These are phyloP conservation scores for Acropora yongei DNA, from an alignment of 64 coral and sea anemone species.

Conservation along the genomic window DNA sequence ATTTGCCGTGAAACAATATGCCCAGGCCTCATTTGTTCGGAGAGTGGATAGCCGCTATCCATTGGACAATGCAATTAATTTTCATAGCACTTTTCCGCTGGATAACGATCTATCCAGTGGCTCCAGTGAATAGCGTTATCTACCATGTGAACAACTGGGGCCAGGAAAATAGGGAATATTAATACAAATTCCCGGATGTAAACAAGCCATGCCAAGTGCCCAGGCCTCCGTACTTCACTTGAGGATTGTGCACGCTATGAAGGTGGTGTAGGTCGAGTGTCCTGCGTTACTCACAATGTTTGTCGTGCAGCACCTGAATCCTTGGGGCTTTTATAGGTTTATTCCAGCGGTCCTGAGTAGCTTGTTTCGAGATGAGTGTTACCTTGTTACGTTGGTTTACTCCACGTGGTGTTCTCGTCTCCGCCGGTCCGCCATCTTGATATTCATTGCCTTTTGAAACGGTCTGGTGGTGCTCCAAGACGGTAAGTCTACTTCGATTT, in stretches of 20 bases:
- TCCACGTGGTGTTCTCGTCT: neutral
- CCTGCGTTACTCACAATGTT: neutral
- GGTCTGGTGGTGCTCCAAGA: neutral
- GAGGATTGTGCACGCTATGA: neutral
- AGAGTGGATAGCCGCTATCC: too few species aligned
- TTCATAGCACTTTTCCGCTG: too few species aligned
- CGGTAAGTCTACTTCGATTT: neutral
- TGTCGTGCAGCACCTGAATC: slow-evolving; percentile 1
- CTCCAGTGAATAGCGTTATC: too few species aligned
- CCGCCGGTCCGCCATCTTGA: neutral
- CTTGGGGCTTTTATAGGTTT: neutral
- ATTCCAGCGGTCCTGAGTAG: neutral
- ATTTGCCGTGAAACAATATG: neutral
- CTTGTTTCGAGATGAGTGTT: neutral
- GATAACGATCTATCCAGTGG: too few species aligned
- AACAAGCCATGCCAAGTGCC: neutral
- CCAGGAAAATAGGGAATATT: neutral
- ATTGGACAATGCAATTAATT: too few species aligned
- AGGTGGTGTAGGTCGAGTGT: too few species aligned
- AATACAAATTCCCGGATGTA: neutral
- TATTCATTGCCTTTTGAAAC: neutral
- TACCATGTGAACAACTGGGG: neutral
- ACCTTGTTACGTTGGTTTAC: neutral
- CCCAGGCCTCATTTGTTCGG: too few species aligned
- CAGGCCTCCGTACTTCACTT: neutral